phyloP scores from a whole-genome alignment of 1,140 invertebrate genomes.

The Drosophila guanche region DNA sequence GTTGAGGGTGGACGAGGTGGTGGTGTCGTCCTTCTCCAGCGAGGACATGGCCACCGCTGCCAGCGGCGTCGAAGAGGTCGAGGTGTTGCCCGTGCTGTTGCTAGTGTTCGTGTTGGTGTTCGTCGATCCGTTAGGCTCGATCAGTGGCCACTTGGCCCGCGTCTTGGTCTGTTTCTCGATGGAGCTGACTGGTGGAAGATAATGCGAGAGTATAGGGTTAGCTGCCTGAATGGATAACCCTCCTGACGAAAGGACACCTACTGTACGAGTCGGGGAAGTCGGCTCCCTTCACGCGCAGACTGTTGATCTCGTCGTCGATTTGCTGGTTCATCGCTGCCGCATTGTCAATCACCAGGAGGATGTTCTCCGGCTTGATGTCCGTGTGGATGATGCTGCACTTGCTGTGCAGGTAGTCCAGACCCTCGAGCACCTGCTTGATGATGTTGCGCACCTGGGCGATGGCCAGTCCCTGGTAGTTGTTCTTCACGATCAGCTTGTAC shows the following conservation, averaged over 20 bases:
- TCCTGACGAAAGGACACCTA: constrained; percentile 40
- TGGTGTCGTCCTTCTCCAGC: constrained; percentile 74
- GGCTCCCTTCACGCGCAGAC: constrained; percentile 87
- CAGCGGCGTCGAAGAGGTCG: constrained; percentile 73
- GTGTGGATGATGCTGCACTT: constrained; percentile 99
- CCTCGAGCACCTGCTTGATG: constrained; percentile 96
- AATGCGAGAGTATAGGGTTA: neutral
- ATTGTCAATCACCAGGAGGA: constrained; percentile 94
- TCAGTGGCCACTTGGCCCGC: constrained; percentile 77
- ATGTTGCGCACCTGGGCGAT: constrained; percentile 97
- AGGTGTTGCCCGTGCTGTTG: constrained; percentile 80
- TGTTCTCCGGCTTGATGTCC: constrained; percentile 99
- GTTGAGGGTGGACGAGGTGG: constrained; percentile 75
- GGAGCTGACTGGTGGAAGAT: constrained; percentile 67
- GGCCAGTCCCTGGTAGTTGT: constrained; percentile 98
- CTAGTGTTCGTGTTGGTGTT: constrained; percentile 75
- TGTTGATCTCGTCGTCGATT: constrained; percentile 93
- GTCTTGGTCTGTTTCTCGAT: constrained; percentile 83
- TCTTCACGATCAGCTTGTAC: constrained; percentile 98
- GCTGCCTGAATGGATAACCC: no score
- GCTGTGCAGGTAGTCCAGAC: constrained; percentile 97
- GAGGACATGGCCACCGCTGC: constrained; percentile 75
- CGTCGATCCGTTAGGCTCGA: constrained; percentile 75
- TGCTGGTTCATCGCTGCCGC: constrained; percentile 93
- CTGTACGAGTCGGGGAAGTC: constrained; percentile 83